Conservation (phyloP, 2,113 vertebrate genomes). For the Proteles cristata region DNA sequence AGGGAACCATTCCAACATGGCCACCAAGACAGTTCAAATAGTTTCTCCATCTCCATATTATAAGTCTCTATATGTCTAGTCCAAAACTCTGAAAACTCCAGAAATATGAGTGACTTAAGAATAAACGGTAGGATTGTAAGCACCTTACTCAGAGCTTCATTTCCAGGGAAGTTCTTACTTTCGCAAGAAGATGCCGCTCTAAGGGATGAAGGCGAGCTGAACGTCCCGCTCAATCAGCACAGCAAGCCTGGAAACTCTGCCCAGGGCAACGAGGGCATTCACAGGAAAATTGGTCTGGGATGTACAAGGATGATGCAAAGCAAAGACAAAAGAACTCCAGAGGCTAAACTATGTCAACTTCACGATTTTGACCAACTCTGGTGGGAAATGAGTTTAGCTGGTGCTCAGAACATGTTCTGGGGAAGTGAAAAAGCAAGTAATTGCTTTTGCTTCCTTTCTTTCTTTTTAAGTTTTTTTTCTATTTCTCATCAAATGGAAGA, state of each 20-base stretch:
- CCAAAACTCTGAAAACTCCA: not conserved
- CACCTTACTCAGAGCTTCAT: not conserved
- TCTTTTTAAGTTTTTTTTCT: not conserved
- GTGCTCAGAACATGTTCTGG: not conserved
- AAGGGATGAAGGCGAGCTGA: not conserved
- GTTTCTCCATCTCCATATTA: not conserved
- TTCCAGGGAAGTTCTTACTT: not conserved
- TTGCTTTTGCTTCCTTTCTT: not conserved
- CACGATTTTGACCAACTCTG: not conserved
- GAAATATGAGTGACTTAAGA: not conserved
- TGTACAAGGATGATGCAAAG: not conserved
- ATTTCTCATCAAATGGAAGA: constrained; percentile 30
- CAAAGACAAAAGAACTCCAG: not conserved
- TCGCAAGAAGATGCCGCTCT: not conserved
- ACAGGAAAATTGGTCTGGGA: not conserved
- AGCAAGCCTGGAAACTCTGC: not conserved
- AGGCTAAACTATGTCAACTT: not conserved
- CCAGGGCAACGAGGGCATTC: not conserved
- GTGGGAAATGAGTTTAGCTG: not conserved
- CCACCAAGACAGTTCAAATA: not conserved
- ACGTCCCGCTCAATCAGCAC: not conserved
- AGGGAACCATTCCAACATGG: not conserved
- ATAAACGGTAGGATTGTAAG: not conserved
- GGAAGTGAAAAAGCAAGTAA: constrained; percentile 42
- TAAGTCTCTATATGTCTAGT: not conserved